phyloP scores from a whole-genome alignment of 2,888 invertebrate genomes.

The Stictocephala bisonia region DNA sequence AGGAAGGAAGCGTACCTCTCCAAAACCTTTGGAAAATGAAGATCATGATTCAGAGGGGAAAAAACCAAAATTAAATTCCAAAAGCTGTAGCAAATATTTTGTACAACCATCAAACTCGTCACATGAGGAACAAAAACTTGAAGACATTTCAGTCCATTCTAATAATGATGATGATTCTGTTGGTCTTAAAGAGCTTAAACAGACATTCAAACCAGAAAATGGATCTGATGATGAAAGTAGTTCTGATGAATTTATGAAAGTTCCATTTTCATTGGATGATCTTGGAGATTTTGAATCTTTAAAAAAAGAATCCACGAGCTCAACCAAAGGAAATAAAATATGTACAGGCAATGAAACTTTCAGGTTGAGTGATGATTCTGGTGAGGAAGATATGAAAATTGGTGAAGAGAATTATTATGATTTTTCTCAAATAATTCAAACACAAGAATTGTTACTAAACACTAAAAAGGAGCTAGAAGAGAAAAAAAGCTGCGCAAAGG shows the following conservation, averaged over 20 bases:
- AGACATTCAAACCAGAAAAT: slow-evolving; percentile 1
- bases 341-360: too few relatives aligned
- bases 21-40: slow-evolving; percentile 1
- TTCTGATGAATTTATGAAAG: slow-evolving; percentile 47
- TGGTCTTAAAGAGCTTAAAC: not conserved
- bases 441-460: slow-evolving; percentile 49
- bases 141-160: too few relatives aligned
- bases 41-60: slow-evolving; percentile 3
- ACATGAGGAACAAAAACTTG: too few relatives aligned
- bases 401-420: slow-evolving; percentile 49
- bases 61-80: not conserved
- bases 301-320: slow-evolving; percentile 10
- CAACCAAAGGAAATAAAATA: too few relatives aligned
- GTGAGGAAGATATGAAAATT: slow-evolving; percentile 7
- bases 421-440: slow-evolving; percentile 51
- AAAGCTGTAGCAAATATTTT: slow-evolving; percentile 12
- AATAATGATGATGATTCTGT: slow-evolving; percentile 4
- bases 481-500: slow-evolving; percentile 37
- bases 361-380: slow-evolving; percentile 31
- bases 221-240: slow-evolving; percentile 46
- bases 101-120: too few relatives aligned
- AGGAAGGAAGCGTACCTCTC: not conserved
- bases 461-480: slow-evolving; percentile 45
- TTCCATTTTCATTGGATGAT: slow-evolving; percentile 43
- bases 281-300: slow-evolving; percentile 42